phyloP scores from a whole-genome alignment of 2,888 invertebrate species.

The Dione vanillae region DNA sequence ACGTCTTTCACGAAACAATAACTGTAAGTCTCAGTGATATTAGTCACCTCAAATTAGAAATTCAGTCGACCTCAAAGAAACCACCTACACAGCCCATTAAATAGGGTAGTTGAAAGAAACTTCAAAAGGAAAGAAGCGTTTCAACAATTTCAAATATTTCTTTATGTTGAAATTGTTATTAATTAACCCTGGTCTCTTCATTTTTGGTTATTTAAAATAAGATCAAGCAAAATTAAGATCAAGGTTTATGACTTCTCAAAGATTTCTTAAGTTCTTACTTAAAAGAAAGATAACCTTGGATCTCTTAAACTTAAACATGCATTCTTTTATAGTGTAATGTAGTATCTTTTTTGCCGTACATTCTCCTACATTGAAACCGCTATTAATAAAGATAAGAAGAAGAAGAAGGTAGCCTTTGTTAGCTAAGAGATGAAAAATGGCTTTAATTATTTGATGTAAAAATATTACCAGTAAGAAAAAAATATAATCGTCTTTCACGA shows the following conservation, averaged over 20 bases:
- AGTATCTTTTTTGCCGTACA: too few species aligned
- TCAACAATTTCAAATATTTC: constrained; percentile 33
- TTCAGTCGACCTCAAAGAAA: constrained; percentile 14
- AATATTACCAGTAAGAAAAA: too few species aligned
- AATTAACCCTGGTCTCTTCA: constrained; percentile 34
- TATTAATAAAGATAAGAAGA: too few species aligned
- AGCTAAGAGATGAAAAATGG: too few species aligned
- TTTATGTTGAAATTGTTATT: constrained; percentile 32
- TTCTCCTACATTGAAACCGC: too few species aligned
- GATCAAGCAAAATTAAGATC: neutral
- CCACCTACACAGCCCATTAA: constrained; percentile 16
- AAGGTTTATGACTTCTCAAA: neutral
- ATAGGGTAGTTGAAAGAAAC: constrained; percentile 27
- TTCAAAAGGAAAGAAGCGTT: constrained; percentile 36
- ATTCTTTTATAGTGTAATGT: too few species aligned
- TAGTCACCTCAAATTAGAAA: constrained; percentile 19
- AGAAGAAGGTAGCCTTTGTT: too few species aligned
- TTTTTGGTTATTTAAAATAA: constrained; percentile 27
- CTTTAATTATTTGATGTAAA: too few species aligned
- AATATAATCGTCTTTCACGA: too few species aligned
- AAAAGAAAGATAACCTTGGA: neutral
- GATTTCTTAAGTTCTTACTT: neutral
- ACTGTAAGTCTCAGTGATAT: neutral
- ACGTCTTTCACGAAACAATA: neutral
- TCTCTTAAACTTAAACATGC: too few species aligned